Percentiles rank a stretch among this genome's conserved stretches.
Evolutionary conservation across 2,888 invertebrate genomes (phyloP).

Genomic region (Biston betularia): DNA sequence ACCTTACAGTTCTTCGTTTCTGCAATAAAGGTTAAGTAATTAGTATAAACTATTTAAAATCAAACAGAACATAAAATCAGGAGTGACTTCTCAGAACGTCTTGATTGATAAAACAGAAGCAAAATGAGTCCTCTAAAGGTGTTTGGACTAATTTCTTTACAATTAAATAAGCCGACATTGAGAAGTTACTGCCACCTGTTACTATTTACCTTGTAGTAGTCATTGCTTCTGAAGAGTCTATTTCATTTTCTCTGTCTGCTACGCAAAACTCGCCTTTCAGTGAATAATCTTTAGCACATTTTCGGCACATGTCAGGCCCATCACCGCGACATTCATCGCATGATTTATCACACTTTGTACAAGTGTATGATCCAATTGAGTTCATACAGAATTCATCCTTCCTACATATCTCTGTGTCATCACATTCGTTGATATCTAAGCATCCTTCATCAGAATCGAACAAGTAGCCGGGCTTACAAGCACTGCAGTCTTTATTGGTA

Average conservation of each 20-base stretch:
- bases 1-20: constrained; percentile 75
- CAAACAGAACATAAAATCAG: neutral
- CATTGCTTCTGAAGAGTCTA: constrained; percentile 65
- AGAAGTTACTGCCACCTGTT: too few relatives aligned
- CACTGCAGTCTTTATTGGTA: constrained; percentile 88
- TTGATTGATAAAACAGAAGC: neutral
- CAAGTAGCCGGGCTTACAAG: constrained; percentile 90
- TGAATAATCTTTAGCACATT: constrained; percentile 91
- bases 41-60: constrained; percentile 28
- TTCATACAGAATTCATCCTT: constrained; percentile 95
- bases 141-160: too few relatives aligned
- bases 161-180: too few relatives aligned
- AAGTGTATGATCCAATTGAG: constrained; percentile 93
- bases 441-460: constrained; percentile 92
- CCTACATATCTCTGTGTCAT: constrained; percentile 82
- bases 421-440: constrained; percentile 94
- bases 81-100: neutral
- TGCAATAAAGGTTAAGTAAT: constrained; percentile 64
- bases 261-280: constrained; percentile 92
- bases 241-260: constrained; percentile 84
- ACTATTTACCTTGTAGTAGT: constrained; percentile 68
- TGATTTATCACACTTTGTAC: constrained; percentile 93
- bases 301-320: constrained; percentile 95
- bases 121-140: too few relatives aligned
- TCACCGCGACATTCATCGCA: constrained; percentile 95